Conservation (phyloP, 2,888 invertebrate genomes). For the Smittia aterrima region DNA sequence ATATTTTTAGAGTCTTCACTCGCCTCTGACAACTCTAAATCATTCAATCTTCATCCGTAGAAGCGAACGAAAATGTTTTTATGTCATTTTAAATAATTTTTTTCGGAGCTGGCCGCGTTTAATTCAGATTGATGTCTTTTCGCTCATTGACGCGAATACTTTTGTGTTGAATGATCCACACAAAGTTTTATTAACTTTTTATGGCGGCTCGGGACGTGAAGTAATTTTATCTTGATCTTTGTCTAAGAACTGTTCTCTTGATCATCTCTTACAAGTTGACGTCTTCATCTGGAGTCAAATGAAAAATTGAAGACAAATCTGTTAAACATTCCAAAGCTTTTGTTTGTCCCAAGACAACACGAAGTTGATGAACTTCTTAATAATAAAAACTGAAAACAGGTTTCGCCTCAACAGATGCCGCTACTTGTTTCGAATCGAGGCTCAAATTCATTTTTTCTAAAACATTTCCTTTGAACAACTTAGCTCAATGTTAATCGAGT, state of each 20-base stretch:
- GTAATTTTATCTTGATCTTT: neutral
- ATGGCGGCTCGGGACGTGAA: neutral
- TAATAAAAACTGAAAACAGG: neutral
- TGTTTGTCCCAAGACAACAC: too few species aligned
- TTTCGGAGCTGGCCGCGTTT: neutral
- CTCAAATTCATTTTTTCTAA: neutral
- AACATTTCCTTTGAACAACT: neutral
- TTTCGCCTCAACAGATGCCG: neutral
- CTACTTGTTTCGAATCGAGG: neutral
- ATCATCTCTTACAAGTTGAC: conserved; percentile 6
- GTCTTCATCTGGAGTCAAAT: neutral
- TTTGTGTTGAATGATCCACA: neutral
- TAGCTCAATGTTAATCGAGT: neutral
- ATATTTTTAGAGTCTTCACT: conserved; percentile 22
- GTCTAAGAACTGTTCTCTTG: neutral
- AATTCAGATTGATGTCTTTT: conserved; percentile 38
- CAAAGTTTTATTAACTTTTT: neutral
- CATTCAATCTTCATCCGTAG: conserved; percentile 31
- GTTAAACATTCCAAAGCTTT: neutral
- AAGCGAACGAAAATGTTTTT: conserved; percentile 4
- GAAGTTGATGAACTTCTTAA: neutral
- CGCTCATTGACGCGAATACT: conserved; percentile 4
- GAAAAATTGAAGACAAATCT: neutral
- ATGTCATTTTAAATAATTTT: conserved; percentile 36
- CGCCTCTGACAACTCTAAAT: conserved; percentile 35